Evolutionary conservation across 2,113 vertebrate genomes (phyloP).

Genomic region (Spea bombifrons): DNA sequence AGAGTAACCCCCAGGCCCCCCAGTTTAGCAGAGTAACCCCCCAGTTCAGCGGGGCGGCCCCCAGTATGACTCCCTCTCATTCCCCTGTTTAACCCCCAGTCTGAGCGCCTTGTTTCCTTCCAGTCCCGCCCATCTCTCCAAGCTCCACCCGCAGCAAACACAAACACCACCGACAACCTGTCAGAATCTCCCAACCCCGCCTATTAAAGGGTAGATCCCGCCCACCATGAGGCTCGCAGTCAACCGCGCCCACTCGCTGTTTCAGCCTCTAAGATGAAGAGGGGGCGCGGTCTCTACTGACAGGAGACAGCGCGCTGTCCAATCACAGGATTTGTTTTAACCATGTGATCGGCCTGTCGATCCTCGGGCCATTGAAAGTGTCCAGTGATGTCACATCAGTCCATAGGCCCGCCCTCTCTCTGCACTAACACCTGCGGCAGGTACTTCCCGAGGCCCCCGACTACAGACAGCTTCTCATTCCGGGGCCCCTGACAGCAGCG

Average conservation of each 20-base stretch:
- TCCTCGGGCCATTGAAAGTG: not conserved
- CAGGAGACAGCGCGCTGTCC: constrained; percentile 1
- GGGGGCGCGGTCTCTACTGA: not conserved
- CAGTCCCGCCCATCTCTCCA: too few relatives aligned
- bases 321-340: not conserved
- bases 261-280: not conserved
- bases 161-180: too few relatives aligned
- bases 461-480: too few relatives aligned
- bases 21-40: too few relatives aligned
- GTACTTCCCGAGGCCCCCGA: too few relatives aligned
- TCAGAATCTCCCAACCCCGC: not conserved
- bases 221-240: not conserved
- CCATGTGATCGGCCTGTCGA: constrained; percentile 16
- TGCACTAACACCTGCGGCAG: constrained; percentile 2
- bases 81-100: too few relatives aligned
- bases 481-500: not conserved
- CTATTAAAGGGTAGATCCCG: not conserved
- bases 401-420: constrained; percentile 13
- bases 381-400: constrained; percentile 26
- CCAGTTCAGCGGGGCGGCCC: too few relatives aligned
- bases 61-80: not conserved
- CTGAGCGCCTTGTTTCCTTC: not conserved
- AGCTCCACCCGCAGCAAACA: too few relatives aligned
- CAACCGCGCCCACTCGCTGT: not conserved
- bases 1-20: too few relatives aligned